Conservation (phyloP, 1,140 invertebrate genomes). For the Philotrypesis tridentata region DNA sequence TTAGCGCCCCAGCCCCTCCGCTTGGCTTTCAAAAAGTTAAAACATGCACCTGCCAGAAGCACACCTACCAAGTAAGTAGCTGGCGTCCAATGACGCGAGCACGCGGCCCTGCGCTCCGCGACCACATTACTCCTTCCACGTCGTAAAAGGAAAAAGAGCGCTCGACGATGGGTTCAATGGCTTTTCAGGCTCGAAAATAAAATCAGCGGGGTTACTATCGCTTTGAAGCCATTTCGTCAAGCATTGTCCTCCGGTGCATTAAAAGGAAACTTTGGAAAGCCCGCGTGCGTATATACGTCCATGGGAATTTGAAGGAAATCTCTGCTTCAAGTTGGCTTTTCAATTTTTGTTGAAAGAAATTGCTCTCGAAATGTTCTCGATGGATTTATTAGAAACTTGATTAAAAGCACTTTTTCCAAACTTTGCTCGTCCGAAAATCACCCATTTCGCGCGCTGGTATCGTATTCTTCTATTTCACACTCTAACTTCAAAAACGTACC, state of each 20-base stretch:
- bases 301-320: background rate
- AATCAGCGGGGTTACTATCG: background rate
- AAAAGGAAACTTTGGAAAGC: background rate
- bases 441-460: too few species aligned
- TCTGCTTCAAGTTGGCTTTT: too few species aligned
- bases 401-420: too few species aligned
- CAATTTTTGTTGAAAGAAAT: too few species aligned
- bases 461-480: too few species aligned
- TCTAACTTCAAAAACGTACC: too few species aligned
- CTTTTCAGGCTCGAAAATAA: background rate
- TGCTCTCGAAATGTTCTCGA: too few species aligned
- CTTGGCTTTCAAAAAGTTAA: slow-evolving; percentile 19
- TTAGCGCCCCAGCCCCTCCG: background rate
- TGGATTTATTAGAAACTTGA: too few species aligned
- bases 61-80: background rate
- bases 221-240: background rate
- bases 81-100: background rate
- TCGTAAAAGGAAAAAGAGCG: background rate
- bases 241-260: background rate
- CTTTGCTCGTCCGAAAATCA: too few species aligned
- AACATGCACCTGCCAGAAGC: background rate
- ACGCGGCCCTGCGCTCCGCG: background rate
- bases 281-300: too few species aligned
- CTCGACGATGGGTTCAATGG: background rate
- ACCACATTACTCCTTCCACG: background rate